These are phyloP conservation scores for Tupaia tana DNA, from an alignment of 2,113 vertebrate species.

Conservation along the genomic window DNA sequence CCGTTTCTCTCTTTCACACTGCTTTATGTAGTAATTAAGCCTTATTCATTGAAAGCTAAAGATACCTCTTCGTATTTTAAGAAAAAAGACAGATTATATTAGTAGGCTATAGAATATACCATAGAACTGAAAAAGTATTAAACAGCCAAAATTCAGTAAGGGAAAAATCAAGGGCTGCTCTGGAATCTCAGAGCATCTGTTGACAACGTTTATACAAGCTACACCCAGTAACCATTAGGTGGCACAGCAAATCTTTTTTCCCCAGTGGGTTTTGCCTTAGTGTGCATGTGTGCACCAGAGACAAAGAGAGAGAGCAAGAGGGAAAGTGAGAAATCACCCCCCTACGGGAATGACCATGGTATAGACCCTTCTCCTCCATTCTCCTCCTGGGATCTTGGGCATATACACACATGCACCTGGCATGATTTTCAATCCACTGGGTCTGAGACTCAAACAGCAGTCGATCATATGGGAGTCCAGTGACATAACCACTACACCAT, in stretches of 20 bases:
- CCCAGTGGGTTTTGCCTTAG: no score
- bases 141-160: neutral
- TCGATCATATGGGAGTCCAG: no score
- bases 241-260: neutral
- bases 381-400: no score
- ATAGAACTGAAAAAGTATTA: neutral
- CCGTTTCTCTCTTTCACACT: neutral
- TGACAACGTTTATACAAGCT: neutral
- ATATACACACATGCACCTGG: no score
- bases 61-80: neutral
- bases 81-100: neutral
- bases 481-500: no score
- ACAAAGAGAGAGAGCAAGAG: no score
- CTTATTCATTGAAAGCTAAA: slow-evolving; percentile 1
- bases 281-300: no score
- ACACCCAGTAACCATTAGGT: rapidly evolving
- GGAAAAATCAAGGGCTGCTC: neutral
- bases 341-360: no score
- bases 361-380: no score
- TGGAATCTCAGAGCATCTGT: neutral
- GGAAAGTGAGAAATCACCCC: no score
- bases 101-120: neutral
- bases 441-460: no score
- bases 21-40: neutral
- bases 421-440: no score